Conservation (phyloP, 1,140 invertebrate genomes). For the Lepidurus couesii region DNA sequence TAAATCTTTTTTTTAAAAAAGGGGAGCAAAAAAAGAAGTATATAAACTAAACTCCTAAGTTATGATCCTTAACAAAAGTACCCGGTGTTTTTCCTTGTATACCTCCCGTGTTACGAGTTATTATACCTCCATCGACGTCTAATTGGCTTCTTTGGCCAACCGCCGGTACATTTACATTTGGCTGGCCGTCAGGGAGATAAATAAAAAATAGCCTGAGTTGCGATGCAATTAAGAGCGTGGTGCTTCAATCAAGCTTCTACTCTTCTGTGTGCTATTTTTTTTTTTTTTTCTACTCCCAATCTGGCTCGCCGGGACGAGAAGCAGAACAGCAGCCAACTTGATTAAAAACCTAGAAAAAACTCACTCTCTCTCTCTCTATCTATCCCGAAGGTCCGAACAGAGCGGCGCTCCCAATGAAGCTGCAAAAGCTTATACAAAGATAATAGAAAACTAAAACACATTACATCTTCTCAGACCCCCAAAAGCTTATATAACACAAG, state of each 20-base stretch:
- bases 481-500: not conserved
- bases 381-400: not conserved
- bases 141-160: not conserved
- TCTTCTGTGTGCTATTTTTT: not conserved
- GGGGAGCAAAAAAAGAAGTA: not conserved
- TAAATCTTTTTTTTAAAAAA: not conserved
- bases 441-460: not conserved
- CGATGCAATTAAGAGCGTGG: not conserved
- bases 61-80: too few species aligned
- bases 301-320: not conserved
- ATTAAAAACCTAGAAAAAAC: conserved; percentile 3
- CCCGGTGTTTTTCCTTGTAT: not conserved
- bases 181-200: not conserved
- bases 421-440: not conserved
- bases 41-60: not conserved
- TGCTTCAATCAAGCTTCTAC: not conserved
- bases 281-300: not conserved
- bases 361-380: not conserved
- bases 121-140: conserved; percentile 4
- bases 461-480: too few species aligned
- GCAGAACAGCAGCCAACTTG: not conserved
- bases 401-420: not conserved
- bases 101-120: not conserved
- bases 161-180: not conserved
- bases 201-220: not conserved